Evolutionary conservation across 1,140 invertebrate species (phyloP).

Genomic region (Anastatus disparis): DNA sequence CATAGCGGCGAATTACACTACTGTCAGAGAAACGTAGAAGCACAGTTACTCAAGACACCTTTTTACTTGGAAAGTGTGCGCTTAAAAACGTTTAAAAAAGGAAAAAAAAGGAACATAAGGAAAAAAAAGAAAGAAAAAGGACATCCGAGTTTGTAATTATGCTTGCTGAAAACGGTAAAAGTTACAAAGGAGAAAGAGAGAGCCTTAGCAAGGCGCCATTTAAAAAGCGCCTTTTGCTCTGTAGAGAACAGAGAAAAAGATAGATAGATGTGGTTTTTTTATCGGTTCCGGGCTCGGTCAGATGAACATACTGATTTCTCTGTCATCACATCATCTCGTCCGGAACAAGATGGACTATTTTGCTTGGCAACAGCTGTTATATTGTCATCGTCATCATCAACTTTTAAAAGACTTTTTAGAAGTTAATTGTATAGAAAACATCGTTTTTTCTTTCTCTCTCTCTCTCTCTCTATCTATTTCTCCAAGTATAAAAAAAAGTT

Average conservation of each 20-base stretch:
- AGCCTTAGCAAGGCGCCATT: constrained; percentile 2
- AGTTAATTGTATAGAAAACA: constrained; percentile 38
- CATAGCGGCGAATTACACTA: constrained; percentile 8
- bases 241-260: too few relatives aligned
- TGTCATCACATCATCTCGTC: constrained; percentile 52
- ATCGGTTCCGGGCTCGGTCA: constrained; percentile 45
- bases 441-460: too few relatives aligned
- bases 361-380: constrained; percentile 35
- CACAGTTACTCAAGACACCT: constrained; percentile 26
- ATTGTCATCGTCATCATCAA: neutral
- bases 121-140: constrained; percentile 23
- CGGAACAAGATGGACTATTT: constrained; percentile 47
- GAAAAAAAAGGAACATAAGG: too few relatives aligned
- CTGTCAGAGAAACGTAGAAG: constrained; percentile 22
- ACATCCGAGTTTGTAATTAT: constrained; percentile 36
- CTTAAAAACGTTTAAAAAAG: too few relatives aligned
- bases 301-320: constrained; percentile 51
- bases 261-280: constrained; percentile 47
- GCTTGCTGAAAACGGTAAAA: constrained; percentile 38
- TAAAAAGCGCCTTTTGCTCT: too few relatives aligned
- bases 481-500: constrained; percentile 12
- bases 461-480: too few relatives aligned
- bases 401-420: too few relatives aligned
- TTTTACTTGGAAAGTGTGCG: constrained; percentile 31
- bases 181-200: constrained; percentile 28